Conservation (phyloP, 2,113 vertebrate genomes). For the Alligator sinensis region DNA sequence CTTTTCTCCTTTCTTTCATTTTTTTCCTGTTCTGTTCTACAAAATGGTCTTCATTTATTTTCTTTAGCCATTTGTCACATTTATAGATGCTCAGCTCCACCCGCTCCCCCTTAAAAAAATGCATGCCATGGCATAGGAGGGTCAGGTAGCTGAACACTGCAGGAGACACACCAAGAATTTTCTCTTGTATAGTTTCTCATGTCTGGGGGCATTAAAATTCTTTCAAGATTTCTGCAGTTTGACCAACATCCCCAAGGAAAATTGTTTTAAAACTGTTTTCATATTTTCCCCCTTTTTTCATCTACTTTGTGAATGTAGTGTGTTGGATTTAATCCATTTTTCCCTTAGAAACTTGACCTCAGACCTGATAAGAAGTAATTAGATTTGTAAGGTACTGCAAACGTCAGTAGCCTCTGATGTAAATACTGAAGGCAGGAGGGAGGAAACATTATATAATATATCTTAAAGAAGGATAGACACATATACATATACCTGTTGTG, state of each 20-base stretch:
- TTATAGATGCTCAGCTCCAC: constrained; percentile 74
- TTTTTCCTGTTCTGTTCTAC: constrained; percentile 5
- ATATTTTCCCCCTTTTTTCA: constrained; percentile 68
- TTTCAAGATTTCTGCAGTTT: constrained; percentile 70
- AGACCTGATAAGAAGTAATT: constrained; percentile 75
- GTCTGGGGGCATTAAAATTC: constrained; percentile 76
- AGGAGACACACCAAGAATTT: constrained; percentile 70
- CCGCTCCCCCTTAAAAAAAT: constrained; percentile 73
- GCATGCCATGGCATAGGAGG: constrained; percentile 58
- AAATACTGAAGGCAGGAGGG: background rate
- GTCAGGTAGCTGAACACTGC: constrained; percentile 58
- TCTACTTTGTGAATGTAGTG: constrained; percentile 67
- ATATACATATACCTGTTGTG: background rate
- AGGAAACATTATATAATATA: background rate
- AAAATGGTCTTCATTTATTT: constrained; percentile 44
- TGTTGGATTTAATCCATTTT: constrained; percentile 67
- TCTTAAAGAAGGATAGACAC: background rate
- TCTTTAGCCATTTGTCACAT: constrained; percentile 71
- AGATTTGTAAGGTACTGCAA: constrained; percentile 56
- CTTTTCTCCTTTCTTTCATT: constrained; percentile 10
- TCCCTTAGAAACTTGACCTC: constrained; percentile 64
- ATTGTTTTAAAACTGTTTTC: constrained; percentile 63
- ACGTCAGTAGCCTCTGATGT: constrained; percentile 15
- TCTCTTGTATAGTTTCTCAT: constrained; percentile 46
- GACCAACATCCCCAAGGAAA: constrained; percentile 77